phyloP scores from a whole-genome alignment of 2,797 vertebrate genomes.

The Acomys russatus region DNA sequence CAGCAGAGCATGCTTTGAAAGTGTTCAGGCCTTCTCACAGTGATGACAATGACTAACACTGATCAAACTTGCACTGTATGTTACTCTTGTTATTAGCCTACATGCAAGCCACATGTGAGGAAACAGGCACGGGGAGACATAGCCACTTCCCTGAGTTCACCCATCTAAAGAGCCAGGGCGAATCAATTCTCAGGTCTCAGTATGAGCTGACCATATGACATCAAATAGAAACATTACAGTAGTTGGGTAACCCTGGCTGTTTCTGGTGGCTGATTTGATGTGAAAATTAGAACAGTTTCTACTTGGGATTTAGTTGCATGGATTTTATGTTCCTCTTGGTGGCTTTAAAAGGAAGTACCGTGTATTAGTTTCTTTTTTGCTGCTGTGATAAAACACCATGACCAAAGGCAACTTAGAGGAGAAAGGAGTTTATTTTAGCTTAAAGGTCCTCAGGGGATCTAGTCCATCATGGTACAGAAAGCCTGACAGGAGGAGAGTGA shows the following conservation, averaged over 20 bases:
- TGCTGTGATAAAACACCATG: background rate
- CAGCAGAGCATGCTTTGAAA: background rate
- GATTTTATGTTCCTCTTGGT: background rate
- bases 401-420: background rate
- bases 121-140: background rate
- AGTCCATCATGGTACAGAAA: background rate
- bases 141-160: background rate
- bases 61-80: background rate
- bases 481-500: background rate
- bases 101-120: background rate
- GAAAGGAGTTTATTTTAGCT: background rate
- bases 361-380: too few relatives aligned
- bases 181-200: too few relatives aligned
- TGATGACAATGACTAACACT: background rate
- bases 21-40: accelerated
- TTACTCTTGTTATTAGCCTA: too few relatives aligned
- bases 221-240: background rate
- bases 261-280: background rate
- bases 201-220: background rate
- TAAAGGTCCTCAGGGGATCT: background rate
- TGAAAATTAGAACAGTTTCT: background rate
- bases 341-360: background rate
- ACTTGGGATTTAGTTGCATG: background rate
- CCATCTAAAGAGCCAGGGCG: background rate
- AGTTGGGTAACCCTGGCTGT: too few relatives aligned